Conservation (phyloP, 2,888 invertebrate species). For the Uloborus plumipes region DNA sequence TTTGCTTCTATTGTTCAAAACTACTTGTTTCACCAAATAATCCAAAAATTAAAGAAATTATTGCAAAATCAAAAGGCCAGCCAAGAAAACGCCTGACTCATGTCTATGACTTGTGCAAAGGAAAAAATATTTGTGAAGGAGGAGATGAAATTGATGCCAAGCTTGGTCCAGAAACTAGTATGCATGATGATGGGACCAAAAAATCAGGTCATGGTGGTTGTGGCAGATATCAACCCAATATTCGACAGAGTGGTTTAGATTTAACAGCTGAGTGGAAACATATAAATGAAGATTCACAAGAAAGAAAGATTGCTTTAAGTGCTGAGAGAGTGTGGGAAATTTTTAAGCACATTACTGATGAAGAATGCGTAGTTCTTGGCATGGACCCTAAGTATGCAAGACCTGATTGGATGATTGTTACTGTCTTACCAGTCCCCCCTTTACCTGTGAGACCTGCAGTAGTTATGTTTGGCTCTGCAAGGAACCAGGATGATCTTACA, state of each 20-base stretch:
- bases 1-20: conserved; percentile 99
- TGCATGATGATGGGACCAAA: conserved; percentile 61
- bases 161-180: conserved; percentile 34
- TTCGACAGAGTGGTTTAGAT: conserved; percentile 90
- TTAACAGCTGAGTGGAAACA: conserved; percentile 98
- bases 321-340: conserved; percentile 98
- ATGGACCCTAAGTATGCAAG: conserved; percentile 98
- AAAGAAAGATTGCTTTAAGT: conserved; percentile 90
- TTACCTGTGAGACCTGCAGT: conserved; percentile 96
- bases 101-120: conserved; percentile 98
- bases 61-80: conserved; percentile 96
- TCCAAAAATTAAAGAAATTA: conserved; percentile 93
- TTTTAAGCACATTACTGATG: conserved; percentile 94
- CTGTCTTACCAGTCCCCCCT: conserved; percentile 97
- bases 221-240: conserved; percentile 96
- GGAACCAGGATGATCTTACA: conserved; percentile 97
- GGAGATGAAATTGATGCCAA: conserved; percentile 93
- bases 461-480: conserved; percentile 98
- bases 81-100: conserved; percentile 93
- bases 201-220: conserved; percentile 88
- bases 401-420: conserved; percentile 99
- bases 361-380: conserved; percentile 91
- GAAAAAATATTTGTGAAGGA: conserved; percentile 97
- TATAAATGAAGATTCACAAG: conserved; percentile 97
- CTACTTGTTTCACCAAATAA: conserved; percentile 92